Evolutionary conservation across 2,888 invertebrate species (phyloP), one percentile per base, ranked within the genome.

Genomic region (Drosophila ezoana): DNA sequence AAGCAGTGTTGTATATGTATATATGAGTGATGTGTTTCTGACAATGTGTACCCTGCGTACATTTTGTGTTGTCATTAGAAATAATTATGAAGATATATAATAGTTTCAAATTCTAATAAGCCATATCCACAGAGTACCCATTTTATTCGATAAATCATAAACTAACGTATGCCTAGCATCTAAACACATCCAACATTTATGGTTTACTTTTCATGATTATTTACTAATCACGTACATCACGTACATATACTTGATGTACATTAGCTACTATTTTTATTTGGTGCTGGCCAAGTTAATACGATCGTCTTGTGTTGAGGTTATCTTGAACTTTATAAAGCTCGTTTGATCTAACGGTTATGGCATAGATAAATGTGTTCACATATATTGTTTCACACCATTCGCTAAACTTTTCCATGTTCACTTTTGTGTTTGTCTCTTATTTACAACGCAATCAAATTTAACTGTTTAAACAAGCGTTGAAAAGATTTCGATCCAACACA

Each of bases 371-470:
- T 40, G 54, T 58, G 41, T 45, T 53, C 52, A 28, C 28, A 47
- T 56, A 52, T 49, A 74, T 77, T 65, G 65, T 58, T 73, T 73
- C 47, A 49, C 68, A 58, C 56, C 53, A 41, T 63, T 61, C 35
- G 18, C 62, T 33, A 52, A 51, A 54, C 35, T 72, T 60, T 38
- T 47, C 20, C 59, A 45, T 77, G 67, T 53, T 75, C 41, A 62
- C 52, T 67, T 79, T 57, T 65, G 47, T 68, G 62, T 69, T 67
- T 72, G 54, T 74, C 59, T 73, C 47, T 81, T 87, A 81, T 81
- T 83, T 83, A 87, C 76, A 83, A 59, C 70, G 74, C 79, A 81
- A 83, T 83, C 79, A 87, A 83, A 87, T 83, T 85, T 85, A 82
- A 83, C 72, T 81, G 76, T 82, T 83, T 83, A 76, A 79, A 82